A percentile compares a stretch with the other conserved stretches of the same genome.
Evolutionary conservation across 2,888 invertebrate genomes (phyloP).

Genomic region (Eupithecia subumbrata): DNA sequence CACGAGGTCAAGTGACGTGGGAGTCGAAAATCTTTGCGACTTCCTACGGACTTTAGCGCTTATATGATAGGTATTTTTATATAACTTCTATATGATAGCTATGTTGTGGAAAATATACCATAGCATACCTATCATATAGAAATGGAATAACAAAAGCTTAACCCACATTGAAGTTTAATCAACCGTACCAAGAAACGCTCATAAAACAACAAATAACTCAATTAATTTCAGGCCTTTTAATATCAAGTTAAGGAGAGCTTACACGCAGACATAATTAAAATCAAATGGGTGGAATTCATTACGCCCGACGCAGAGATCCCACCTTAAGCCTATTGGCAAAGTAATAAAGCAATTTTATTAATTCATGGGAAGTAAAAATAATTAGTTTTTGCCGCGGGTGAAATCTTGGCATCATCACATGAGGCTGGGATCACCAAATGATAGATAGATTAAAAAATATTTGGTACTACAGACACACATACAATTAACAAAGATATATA

Average conservation of each 20-base stretch:
- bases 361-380: not conserved
- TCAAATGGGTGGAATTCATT: constrained; percentile 57
- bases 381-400: not conserved
- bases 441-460: too few species aligned
- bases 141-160: constrained; percentile 9
- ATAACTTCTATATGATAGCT: too few species aligned
- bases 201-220: constrained; percentile 39
- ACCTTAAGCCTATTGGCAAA: constrained; percentile 38
- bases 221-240: constrained; percentile 38
- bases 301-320: constrained; percentile 50
- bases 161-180: constrained; percentile 20
- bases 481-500: too few species aligned
- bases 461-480: too few species aligned
- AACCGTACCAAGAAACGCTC: constrained; percentile 26
- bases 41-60: too few species aligned
- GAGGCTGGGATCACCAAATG: not conserved
- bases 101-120: too few species aligned
- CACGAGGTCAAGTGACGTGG: too few species aligned
- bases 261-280: constrained; percentile 53
- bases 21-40: too few species aligned
- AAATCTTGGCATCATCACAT: not conserved
- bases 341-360: not conserved
- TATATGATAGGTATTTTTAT: too few species aligned
- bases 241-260: constrained; percentile 41
- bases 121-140: too few species aligned